Evolutionary conservation across 2,797 vertebrate genomes (phyloP).

Genomic region (Muscicapa striata): DNA sequence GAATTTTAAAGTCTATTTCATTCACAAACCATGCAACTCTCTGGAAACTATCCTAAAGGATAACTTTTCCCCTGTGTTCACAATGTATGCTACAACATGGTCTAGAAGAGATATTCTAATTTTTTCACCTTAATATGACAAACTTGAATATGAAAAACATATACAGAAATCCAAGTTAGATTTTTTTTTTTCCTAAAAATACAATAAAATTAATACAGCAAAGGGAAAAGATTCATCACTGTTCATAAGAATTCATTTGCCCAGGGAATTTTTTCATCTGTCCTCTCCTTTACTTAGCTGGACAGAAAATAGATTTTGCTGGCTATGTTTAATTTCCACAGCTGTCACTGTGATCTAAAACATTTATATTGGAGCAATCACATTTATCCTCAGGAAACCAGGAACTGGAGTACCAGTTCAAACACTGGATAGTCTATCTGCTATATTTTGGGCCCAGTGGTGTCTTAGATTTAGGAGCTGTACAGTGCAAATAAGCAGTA

Average conservation of each 20-base stretch:
- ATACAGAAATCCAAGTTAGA: background rate
- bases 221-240: slow-evolving; percentile 16
- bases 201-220: slow-evolving; percentile 14
- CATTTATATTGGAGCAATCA: slow-evolving; percentile 50
- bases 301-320: slow-evolving; percentile 63
- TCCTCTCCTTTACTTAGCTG: slow-evolving; percentile 30
- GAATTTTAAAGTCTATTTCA: background rate
- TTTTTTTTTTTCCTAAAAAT: background rate
- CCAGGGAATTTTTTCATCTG: slow-evolving; percentile 53
- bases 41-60: background rate
- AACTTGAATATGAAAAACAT: background rate
- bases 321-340: slow-evolving; percentile 57
- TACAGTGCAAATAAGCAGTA: background rate
- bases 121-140: background rate
- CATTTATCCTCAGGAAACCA: slow-evolving; percentile 39
- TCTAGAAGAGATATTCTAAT: background rate
- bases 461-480: background rate
- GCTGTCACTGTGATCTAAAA: slow-evolving; percentile 61
- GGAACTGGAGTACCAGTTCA: background rate
- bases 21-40: background rate
- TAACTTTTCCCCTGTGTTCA: background rate
- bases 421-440: background rate
- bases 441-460: background rate
- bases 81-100: background rate
- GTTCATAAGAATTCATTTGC: background rate